Percentiles rank a stretch among this genome's conserved stretches.
phyloP scores from a whole-genome alignment of 2,113 vertebrate genomes.

The Apteryx mantelli region DNA sequence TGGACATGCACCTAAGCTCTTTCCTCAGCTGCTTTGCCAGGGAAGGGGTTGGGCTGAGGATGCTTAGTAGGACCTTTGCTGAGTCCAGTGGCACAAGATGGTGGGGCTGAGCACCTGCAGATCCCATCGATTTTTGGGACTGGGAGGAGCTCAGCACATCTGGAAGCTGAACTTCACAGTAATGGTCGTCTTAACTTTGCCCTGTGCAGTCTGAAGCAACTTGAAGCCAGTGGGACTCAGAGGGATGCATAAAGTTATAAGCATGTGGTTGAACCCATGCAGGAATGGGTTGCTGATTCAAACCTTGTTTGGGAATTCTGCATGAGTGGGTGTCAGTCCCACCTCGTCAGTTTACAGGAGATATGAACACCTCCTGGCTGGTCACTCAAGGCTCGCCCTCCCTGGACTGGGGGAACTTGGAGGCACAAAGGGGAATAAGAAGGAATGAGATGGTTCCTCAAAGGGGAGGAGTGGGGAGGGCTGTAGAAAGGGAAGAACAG shows the following conservation, averaged over 20 bases:
- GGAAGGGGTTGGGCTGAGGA: too few relatives aligned
- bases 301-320: neutral
- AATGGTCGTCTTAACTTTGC: neutral
- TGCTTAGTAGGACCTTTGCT: neutral
- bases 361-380: neutral
- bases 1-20: neutral
- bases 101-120: neutral
- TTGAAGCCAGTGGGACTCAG: too few relatives aligned
- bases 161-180: neutral
- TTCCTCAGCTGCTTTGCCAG: neutral
- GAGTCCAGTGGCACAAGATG: neutral
- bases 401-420: neutral
- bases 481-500: neutral
- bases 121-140: fast-evolving
- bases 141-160: neutral
- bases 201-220: neutral
- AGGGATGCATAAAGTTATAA: fast-evolving
- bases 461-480: neutral
- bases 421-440: too few relatives aligned
- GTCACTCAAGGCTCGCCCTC: neutral
- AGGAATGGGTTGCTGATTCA: fast-evolving
- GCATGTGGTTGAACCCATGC: fast-evolving
- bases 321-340: neutral
- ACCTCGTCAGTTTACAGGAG: neutral
- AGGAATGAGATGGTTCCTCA: neutral